These are phyloP conservation scores for Mythimna vitellina DNA, from an alignment of 2,888 invertebrate genomes.

Conservation along the genomic window DNA sequence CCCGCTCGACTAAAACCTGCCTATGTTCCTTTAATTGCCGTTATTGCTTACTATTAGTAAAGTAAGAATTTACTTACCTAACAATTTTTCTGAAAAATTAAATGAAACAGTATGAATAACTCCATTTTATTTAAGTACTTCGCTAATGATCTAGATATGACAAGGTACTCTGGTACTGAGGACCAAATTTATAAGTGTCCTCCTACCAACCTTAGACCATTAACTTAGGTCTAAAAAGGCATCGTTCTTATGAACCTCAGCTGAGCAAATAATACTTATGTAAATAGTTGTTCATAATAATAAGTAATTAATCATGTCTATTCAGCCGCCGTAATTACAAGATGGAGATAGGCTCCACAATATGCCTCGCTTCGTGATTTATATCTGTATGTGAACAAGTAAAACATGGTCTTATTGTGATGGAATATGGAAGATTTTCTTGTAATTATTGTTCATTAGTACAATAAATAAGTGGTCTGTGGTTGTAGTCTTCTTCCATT, in stretches of 20 bases:
- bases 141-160: constrained; percentile 8
- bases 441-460: background rate
- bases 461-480: background rate
- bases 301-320: constrained; percentile 56
- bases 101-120: background rate
- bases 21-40: too few species aligned
- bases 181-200: background rate
- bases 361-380: constrained; percentile 45
- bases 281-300: constrained; percentile 45
- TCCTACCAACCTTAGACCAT: background rate
- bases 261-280: constrained; percentile 25
- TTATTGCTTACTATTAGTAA: too few species aligned
- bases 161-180: background rate
- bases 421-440: constrained; percentile 18
- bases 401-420: constrained; percentile 20
- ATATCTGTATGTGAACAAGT: constrained; percentile 32
- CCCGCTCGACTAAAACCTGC: background rate
- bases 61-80: background rate
- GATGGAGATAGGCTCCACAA: constrained; percentile 54
- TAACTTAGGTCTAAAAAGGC: background rate
- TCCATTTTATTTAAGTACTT: background rate
- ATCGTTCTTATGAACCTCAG: constrained; percentile 7
- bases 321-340: constrained; percentile 55
- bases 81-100: background rate
- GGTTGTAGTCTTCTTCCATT: background rate